Conservation (phyloP, 2,797 vertebrate genomes). For the Smutsia temminckii region DNA sequence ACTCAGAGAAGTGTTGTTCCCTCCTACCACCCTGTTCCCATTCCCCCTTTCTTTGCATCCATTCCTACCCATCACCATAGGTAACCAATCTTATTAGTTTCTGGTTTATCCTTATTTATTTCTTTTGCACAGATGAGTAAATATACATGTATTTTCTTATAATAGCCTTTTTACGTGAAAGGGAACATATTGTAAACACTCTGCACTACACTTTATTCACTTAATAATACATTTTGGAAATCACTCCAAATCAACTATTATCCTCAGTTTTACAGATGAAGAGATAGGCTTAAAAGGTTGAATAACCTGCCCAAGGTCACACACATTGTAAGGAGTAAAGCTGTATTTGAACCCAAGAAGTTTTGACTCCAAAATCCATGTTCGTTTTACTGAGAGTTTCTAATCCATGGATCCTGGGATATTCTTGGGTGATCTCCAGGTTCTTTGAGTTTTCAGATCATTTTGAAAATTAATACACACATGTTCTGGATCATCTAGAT, state of each 20-base stretch:
- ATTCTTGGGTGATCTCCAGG: not conserved
- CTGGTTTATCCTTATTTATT: not conserved
- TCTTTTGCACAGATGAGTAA: not conserved
- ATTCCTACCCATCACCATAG: not conserved
- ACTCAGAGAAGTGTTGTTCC: not conserved
- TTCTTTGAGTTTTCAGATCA: not conserved
- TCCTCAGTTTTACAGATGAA: not conserved
- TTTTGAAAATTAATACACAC: not conserved
- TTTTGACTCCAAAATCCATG: not conserved
- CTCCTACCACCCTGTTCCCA: not conserved
- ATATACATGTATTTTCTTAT: slow-evolving; percentile 4
- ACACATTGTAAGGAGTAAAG: not conserved
- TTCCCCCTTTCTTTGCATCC: not conserved
- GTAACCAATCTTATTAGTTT: not conserved
- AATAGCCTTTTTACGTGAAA: not conserved
- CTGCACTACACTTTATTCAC: not conserved
- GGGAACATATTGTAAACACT: not conserved
- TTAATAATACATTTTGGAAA: not conserved
- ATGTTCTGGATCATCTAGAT: not conserved
- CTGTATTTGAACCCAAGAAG: not conserved
- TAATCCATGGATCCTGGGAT: not conserved
- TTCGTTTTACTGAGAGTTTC: not conserved
- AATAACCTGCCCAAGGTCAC: not conserved
- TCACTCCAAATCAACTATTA: not conserved
- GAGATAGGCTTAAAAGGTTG: not conserved